Conservation (phyloP, 2,888 invertebrate genomes). For the Archaeoteleia sp. region DNA sequence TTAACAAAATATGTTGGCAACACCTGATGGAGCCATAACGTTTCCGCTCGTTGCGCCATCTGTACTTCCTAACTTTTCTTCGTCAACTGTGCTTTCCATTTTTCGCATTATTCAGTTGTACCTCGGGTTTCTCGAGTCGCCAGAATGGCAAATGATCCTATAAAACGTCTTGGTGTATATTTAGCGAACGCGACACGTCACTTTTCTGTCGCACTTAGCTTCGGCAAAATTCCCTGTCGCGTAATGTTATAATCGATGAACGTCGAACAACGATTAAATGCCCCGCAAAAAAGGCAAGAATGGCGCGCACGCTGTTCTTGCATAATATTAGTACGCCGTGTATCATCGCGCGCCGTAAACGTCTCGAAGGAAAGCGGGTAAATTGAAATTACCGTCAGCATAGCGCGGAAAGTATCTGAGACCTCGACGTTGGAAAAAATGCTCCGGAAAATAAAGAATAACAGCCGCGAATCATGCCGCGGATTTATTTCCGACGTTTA, state of each 20-base stretch:
- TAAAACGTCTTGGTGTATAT: too few species aligned
- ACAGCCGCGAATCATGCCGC: slow-evolving; percentile 31
- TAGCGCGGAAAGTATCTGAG: slow-evolving; percentile 17
- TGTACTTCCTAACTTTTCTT: too few species aligned
- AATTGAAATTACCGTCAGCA: slow-evolving; percentile 39
- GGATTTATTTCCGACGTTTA: slow-evolving; percentile 47
- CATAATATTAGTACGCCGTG: slow-evolving; percentile 33
- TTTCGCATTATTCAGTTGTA: too few species aligned
- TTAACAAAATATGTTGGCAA: too few species aligned
- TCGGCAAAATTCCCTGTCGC: slow-evolving; percentile 24
- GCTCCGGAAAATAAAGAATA: slow-evolving; percentile 46
- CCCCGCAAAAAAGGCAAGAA: not conserved
- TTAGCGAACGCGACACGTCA: too few species aligned
- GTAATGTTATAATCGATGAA: not conserved
- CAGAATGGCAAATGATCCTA: too few species aligned
- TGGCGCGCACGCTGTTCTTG: slow-evolving; percentile 11
- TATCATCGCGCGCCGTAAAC: slow-evolving; percentile 33
- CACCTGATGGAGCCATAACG: too few species aligned
- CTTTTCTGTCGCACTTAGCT: too few species aligned
- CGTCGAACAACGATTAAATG: slow-evolving; percentile 7
- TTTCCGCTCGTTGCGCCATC: too few species aligned
- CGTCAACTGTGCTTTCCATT: too few species aligned
- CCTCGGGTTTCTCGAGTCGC: too few species aligned
- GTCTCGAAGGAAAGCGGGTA: slow-evolving; percentile 26
- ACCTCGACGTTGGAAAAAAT: slow-evolving; percentile 27